Conservation (phyloP, 2,888 invertebrate species). For the Melitaea athalia region DNA sequence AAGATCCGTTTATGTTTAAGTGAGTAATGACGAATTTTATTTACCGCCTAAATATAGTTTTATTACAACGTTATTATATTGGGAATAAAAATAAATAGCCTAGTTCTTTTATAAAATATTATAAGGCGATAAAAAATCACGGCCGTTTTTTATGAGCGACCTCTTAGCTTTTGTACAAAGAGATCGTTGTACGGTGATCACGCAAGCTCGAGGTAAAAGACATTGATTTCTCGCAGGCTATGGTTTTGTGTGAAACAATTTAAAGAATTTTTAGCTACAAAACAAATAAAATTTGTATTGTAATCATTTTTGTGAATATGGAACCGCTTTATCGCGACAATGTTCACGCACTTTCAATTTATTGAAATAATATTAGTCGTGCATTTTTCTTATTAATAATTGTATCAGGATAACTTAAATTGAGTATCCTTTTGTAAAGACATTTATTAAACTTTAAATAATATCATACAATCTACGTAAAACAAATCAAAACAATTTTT, state of each 20-base stretch:
- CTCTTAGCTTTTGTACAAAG: slow-evolving; percentile 37
- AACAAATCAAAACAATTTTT: not conserved
- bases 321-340: slow-evolving; percentile 8
- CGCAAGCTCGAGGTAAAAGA: slow-evolving; percentile 37
- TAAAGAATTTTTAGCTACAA: slow-evolving; percentile 10
- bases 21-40: not conserved
- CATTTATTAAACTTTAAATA: too few species aligned
- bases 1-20: not conserved
- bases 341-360: slow-evolving; percentile 12
- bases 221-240: slow-evolving; percentile 21
- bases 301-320: slow-evolving; percentile 2
- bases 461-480: not conserved
- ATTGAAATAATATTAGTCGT: not conserved
- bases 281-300: not conserved
- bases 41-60: slow-evolving; percentile 1
- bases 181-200: slow-evolving; percentile 36
- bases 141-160: slow-evolving; percentile 42
- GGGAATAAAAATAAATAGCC: slow-evolving; percentile 12
- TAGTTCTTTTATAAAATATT: slow-evolving; percentile 22
- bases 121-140: slow-evolving; percentile 36
- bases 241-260: slow-evolving; percentile 17
- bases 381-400: not conserved
- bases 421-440: not conserved
- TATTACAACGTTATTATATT: slow-evolving; percentile 2
- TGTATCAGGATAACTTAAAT: not conserved